Conservation (phyloP, 2,113 vertebrate species). For the Apistogramma diplotaenia region DNA sequence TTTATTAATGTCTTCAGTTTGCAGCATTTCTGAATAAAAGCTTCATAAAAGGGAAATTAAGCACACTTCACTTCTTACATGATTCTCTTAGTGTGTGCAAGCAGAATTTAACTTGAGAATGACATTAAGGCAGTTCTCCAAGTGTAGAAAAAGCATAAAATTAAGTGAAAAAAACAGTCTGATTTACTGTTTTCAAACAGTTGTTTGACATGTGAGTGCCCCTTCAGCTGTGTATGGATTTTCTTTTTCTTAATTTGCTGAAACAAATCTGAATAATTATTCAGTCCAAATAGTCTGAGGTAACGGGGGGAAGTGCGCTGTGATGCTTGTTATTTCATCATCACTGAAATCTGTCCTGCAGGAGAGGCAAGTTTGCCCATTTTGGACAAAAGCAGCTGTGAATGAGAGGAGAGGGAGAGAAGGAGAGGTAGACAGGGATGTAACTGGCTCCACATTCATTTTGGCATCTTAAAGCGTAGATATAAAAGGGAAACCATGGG, state of each 20-base stretch:
- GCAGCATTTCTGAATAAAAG: background rate
- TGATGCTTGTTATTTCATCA: conserved; percentile 31
- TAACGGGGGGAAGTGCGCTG: conserved; percentile 6
- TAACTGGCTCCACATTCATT: background rate
- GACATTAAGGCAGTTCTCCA: background rate
- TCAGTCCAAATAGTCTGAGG: conserved; percentile 3
- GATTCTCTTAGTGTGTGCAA: conserved; percentile 10
- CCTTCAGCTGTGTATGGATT: conserved; percentile 21
- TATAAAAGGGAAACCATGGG: background rate
- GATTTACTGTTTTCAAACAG: conserved; percentile 1
- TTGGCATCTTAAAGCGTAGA: background rate
- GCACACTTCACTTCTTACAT: conserved; percentile 9
- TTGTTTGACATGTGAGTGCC: background rate
- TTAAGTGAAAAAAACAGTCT: background rate
- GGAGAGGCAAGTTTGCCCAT: background rate
- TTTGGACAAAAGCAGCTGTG: conserved; percentile 6
- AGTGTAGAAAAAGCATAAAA: background rate
- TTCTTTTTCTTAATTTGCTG: conserved; percentile 24
- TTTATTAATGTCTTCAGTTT: background rate
- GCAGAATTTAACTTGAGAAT: background rate
- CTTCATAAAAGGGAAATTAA: background rate
- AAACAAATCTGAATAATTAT: conserved; percentile 9
- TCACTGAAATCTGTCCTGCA: conserved; percentile 15
- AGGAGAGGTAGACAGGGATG: background rate
- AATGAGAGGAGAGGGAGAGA: background rate